A percentile compares a stretch with the other conserved stretches of the same genome.
Evolutionary conservation across 92 coral and sea anemone genomes (phyloP).

Genomic region (Palythoa heliodiscus): DNA sequence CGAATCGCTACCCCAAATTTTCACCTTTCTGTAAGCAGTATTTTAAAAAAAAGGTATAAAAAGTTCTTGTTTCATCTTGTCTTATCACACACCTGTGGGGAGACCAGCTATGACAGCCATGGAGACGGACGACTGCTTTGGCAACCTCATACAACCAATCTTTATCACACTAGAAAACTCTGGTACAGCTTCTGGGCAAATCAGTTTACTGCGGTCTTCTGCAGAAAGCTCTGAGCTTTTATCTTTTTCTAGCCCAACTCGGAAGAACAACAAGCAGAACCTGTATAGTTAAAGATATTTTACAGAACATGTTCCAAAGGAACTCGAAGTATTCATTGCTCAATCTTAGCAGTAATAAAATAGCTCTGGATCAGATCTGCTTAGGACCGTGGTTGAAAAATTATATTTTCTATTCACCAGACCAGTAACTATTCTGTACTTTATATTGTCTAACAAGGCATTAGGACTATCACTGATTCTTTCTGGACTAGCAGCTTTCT

Average conservation of each 20-base stretch:
- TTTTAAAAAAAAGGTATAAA: too few species aligned
- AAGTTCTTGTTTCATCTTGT: too few species aligned
- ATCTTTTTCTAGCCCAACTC: slow-evolving; percentile 59
- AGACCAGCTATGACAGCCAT: slow-evolving; percentile 81
- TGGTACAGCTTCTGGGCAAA: slow-evolving; percentile 61
- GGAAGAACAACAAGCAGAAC: slow-evolving; percentile 70
- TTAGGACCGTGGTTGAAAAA: too few species aligned
- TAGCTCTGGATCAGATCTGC: too few species aligned
- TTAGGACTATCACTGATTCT: too few species aligned
- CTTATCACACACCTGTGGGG: slow-evolving; percentile 20
- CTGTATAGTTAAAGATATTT: slow-evolving; percentile 43
- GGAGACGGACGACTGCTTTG: slow-evolving; percentile 82
- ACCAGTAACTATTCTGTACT: too few species aligned
- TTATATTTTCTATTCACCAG: too few species aligned
- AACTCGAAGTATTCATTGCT: background rate
- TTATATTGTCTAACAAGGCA: too few species aligned
- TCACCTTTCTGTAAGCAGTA: too few species aligned
- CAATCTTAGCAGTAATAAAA: too few species aligned
- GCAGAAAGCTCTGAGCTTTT: slow-evolving; percentile 39
- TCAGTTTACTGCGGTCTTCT: slow-evolving; percentile 49
- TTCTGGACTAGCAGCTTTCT: too few species aligned
- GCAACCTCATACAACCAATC: slow-evolving; percentile 85
- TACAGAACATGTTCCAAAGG: background rate
- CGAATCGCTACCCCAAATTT: too few species aligned
- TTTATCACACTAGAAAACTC: slow-evolving; percentile 85